Evolutionary conservation across 2,797 vertebrate genomes (phyloP).

Genomic region (Cuculus canorus): DNA sequence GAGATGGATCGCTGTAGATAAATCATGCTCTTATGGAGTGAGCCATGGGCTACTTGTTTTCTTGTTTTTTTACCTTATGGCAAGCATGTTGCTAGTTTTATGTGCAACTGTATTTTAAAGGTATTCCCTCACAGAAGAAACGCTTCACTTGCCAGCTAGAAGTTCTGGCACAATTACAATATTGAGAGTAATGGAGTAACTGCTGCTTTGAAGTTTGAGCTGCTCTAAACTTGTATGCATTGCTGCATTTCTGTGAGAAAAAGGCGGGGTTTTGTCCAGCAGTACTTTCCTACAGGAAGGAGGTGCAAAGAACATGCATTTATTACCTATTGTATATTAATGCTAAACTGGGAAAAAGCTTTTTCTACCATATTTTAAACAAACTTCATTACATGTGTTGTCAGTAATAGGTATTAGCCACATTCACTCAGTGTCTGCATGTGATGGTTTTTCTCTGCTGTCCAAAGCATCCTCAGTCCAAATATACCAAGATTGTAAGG

Average conservation of each 20-base stretch:
- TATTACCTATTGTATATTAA: not conserved
- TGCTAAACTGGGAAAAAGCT: not conserved
- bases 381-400: not conserved
- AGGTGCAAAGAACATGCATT: not conserved
- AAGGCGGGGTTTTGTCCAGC: not conserved
- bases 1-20: not conserved
- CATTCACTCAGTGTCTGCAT: fast-evolving
- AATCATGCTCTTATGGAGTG: not conserved
- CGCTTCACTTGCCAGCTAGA: not conserved
- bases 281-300: not conserved
- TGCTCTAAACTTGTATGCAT: not conserved
- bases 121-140: not conserved
- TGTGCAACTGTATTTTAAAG: not conserved
- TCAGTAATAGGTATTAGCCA: not conserved
- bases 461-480: not conserved
- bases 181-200: not conserved
- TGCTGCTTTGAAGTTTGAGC: not conserved
- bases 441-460: not conserved
- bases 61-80: not conserved
- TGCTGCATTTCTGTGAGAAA: not conserved
- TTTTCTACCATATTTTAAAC: not conserved
- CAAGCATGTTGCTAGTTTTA: not conserved
- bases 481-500: not conserved
- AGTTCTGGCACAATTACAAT: not conserved
- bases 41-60: fast-evolving